Conservation (phyloP, 2,888 invertebrate species). For the Dasypogon diadema region DNA sequence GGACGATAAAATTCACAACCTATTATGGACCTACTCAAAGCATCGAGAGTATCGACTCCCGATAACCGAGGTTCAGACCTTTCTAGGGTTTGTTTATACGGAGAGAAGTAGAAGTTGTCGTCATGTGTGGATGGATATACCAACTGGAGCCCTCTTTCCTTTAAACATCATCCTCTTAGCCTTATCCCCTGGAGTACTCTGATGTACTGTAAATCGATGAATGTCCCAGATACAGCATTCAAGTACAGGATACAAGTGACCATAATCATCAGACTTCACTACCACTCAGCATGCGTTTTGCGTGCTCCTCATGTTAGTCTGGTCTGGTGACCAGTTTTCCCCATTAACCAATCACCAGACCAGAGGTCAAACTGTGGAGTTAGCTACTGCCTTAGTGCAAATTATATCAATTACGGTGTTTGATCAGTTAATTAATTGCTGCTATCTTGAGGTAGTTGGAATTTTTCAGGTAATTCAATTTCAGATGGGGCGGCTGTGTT, state of each 20-base stretch:
- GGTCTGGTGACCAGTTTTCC: conserved; percentile 5
- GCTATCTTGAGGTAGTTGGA: not conserved
- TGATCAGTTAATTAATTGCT: not conserved
- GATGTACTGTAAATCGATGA: conserved; percentile 22
- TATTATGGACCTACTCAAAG: too few species aligned
- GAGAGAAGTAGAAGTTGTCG: too few species aligned
- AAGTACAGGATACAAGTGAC: not conserved
- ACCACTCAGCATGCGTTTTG: not conserved
- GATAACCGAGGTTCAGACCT: too few species aligned
- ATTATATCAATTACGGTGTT: not conserved
- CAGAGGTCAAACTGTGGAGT: conserved; percentile 22
- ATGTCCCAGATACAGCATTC: not conserved
- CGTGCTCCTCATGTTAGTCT: not conserved
- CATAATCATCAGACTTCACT: not conserved
- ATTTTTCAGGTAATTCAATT: too few species aligned
- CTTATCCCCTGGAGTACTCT: not conserved
- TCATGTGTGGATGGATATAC: too few species aligned
- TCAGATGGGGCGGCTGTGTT: too few species aligned
- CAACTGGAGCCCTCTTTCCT: not conserved
- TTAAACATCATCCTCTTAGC: not conserved
- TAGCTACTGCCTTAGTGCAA: not conserved
- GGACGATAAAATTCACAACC: too few species aligned
- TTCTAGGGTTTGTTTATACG: too few species aligned
- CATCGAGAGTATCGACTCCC: too few species aligned
- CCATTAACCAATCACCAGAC: conserved; percentile 31